Percentiles rank a stretch among this genome's conserved stretches.
These are phyloP conservation scores for Pyrgilauda ruficollis DNA, from an alignment of 2,113 vertebrate genomes.

Conservation along the genomic window DNA sequence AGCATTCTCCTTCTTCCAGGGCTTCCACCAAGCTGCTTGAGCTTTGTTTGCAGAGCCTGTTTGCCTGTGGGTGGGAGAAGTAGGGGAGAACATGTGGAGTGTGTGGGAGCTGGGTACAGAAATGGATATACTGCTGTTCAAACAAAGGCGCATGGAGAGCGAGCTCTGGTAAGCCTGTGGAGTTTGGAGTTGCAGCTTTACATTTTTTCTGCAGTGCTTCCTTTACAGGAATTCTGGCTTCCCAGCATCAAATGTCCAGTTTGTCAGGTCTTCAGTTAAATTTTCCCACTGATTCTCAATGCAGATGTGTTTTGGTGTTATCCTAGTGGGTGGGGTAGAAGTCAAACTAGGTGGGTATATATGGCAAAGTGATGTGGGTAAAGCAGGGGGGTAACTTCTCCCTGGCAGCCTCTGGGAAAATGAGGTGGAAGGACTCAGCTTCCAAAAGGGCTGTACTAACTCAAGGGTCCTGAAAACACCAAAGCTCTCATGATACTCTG, in stretches of 20 bases:
- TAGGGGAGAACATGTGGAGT: background rate
- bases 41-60: slow-evolving; percentile 8
- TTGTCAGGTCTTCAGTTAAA: background rate
- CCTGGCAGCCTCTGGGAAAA: background rate
- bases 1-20: background rate
- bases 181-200: background rate
- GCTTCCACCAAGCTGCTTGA: background rate
- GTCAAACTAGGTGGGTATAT: background rate
- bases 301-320: background rate
- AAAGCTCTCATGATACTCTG: background rate
- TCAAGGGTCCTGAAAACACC: background rate
- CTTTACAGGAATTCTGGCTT: background rate
- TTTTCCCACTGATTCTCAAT: background rate
- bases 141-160: background rate
- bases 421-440: background rate
- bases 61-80: slow-evolving; percentile 1
- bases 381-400: background rate
- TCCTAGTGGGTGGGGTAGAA: background rate
- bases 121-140: background rate
- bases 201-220: background rate
- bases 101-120: background rate
- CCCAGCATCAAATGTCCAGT: background rate
- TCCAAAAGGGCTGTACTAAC: background rate
- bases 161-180: background rate
- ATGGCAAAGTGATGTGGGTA: background rate